Conservation (phyloP, 2,113 vertebrate species). For the Dinomys branickii region DNA sequence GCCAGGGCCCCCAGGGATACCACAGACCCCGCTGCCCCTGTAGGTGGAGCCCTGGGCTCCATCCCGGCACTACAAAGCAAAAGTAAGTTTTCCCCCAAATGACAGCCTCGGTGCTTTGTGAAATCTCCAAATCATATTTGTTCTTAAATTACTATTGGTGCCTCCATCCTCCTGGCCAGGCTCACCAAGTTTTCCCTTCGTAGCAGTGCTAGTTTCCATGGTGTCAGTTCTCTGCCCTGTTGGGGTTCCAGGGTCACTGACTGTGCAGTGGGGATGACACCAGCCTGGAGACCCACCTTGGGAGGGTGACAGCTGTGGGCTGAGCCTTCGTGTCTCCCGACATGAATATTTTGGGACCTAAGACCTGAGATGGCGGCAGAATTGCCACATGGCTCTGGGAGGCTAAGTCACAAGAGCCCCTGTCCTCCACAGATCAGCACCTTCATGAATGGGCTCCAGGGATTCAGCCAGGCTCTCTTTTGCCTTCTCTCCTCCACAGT, state of each 20-base stretch:
- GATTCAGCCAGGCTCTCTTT: neutral
- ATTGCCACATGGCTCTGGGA: neutral
- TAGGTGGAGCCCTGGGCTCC: rapidly evolving
- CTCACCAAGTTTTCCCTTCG: neutral
- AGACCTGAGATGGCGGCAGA: too few species aligned
- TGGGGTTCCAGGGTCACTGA: neutral
- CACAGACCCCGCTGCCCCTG: neutral
- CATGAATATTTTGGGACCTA: neutral
- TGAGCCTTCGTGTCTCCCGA: too few species aligned
- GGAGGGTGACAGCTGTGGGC: neutral
- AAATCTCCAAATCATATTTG: neutral
- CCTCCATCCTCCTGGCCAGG: neutral
- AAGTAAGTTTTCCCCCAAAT: neutral
- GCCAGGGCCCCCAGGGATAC: neutral
- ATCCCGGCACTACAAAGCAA: neutral
- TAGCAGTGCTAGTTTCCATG: neutral
- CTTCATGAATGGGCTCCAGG: neutral
- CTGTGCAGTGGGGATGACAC: neutral
- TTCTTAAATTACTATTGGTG: neutral
- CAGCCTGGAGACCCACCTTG: rapidly evolving
- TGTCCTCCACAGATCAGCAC: rapidly evolving
- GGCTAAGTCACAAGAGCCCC: neutral
- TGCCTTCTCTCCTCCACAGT: neutral
- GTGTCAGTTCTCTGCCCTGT: neutral
- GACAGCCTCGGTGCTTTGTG: neutral